Percentiles rank a stretch among this genome's conserved stretches.
phyloP scores from a whole-genome alignment of 1,140 invertebrate species.

The Streblospio benedicti region DNA sequence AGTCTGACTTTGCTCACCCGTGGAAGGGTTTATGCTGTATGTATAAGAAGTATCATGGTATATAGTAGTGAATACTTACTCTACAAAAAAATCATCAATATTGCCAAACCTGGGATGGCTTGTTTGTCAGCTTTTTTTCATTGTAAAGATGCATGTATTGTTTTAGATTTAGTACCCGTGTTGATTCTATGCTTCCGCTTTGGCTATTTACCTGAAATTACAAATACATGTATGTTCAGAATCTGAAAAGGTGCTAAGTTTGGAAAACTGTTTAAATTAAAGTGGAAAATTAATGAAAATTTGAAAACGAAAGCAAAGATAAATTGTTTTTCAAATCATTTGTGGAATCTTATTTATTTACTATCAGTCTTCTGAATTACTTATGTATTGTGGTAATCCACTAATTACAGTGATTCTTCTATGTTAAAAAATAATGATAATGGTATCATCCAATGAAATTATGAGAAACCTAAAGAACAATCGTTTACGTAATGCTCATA shows the following conservation, averaged over 20 bases:
- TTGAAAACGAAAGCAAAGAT: neutral
- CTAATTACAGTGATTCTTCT: too few relatives aligned
- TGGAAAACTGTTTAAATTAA: neutral
- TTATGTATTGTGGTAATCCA: too few relatives aligned
- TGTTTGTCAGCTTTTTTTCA: conserved; percentile 31
- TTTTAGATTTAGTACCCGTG: conserved; percentile 53
- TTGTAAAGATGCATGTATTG: conserved; percentile 49
- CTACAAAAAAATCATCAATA: neutral
- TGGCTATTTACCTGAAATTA: conserved; percentile 26
- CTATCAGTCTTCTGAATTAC: too few relatives aligned
- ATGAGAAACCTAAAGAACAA: too few relatives aligned
- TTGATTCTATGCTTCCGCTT: conserved; percentile 48
- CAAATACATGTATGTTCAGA: neutral
- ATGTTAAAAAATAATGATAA: too few relatives aligned
- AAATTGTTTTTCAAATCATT: conserved; percentile 2
- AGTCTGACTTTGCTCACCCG: too few relatives aligned
- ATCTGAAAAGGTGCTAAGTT: too few relatives aligned
- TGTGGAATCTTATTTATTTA: too few relatives aligned
- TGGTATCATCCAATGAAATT: too few relatives aligned
- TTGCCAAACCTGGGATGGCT: neutral
- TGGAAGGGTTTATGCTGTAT: too few relatives aligned
- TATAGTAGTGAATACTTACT: neutral
- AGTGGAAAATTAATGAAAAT: neutral
- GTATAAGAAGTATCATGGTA: too few relatives aligned
- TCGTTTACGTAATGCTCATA: too few relatives aligned